phyloP scores from a whole-genome alignment of 2,113 vertebrate genomes.

The Otus sunia region DNA sequence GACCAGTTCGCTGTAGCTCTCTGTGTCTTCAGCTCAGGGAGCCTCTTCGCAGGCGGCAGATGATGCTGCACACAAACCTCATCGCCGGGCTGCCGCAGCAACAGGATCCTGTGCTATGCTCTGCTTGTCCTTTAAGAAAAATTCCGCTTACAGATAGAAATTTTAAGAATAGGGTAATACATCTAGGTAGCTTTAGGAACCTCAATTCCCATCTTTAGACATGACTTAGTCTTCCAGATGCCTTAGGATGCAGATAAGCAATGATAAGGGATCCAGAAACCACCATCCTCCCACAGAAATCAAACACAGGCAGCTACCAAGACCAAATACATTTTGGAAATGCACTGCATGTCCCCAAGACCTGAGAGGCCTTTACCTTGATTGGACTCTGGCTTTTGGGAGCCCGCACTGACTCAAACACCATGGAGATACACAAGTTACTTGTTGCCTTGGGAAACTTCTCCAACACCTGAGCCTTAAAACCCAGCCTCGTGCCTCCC shows the following conservation, averaged over 20 bases:
- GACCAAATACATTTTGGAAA: neutral
- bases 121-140: neutral
- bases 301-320: neutral
- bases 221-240: neutral
- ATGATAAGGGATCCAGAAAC: fast-evolving
- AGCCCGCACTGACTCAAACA: neutral
- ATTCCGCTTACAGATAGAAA: neutral
- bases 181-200: neutral
- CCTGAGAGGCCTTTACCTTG: fast-evolving
- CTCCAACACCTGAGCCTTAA: fast-evolving
- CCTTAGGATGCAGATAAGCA: neutral
- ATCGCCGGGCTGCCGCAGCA: neutral
- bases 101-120: fast-evolving
- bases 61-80: neutral
- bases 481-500: neutral
- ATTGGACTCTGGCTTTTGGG: neutral
- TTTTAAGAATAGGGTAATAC: neutral
- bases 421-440: neutral
- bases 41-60: neutral
- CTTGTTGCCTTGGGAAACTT: neutral
- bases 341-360: neutral
- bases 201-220: neutral
- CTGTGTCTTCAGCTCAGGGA: neutral
- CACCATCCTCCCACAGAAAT: fast-evolving
- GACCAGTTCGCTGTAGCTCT: neutral